Conservation (phyloP, 2,113 vertebrate genomes). For the Mustelus asterias region DNA sequence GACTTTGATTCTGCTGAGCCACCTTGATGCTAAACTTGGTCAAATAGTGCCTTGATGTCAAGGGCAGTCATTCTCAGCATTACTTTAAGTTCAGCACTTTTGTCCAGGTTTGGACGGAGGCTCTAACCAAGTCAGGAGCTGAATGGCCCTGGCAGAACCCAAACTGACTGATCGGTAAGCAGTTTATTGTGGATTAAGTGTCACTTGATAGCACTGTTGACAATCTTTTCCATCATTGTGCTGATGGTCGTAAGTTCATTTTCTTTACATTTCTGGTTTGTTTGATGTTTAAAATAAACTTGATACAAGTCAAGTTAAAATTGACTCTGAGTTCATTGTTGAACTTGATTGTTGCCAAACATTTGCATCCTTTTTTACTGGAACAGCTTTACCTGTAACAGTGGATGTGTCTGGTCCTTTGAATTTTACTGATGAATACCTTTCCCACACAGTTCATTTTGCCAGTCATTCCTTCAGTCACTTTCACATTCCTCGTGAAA, state of each 20-base stretch:
- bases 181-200: no score
- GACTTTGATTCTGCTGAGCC: no score
- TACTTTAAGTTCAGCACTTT: no score
- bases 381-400: neutral
- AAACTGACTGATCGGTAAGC: no score
- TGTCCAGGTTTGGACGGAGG: no score
- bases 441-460: neutral
- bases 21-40: no score
- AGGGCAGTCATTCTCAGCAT: no score
- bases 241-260: neutral
- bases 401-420: neutral
- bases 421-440: neutral
- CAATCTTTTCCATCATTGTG: no score
- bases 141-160: no score
- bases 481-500: neutral
- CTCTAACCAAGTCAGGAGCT: no score
- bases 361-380: neutral
- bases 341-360: neutral
- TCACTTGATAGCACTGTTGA: no score
- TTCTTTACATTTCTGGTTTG: neutral
- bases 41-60: no score
- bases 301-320: neutral
- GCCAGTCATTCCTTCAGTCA: neutral
- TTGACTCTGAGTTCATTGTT: neutral
- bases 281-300: neutral